Conservation (phyloP, 2,113 vertebrate genomes). For the Vicugna pacos region DNA sequence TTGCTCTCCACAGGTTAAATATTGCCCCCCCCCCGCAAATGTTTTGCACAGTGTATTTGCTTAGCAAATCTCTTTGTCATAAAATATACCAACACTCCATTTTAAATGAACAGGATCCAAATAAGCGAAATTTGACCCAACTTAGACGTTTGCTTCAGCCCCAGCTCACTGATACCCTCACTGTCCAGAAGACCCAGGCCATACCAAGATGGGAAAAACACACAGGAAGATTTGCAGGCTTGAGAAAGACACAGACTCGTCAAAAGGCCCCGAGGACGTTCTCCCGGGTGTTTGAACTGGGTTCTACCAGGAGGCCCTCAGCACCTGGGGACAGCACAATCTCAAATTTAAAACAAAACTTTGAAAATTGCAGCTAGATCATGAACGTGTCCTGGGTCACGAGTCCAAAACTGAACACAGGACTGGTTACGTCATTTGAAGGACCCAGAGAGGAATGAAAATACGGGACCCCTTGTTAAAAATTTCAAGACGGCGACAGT, state of each 20-base stretch:
- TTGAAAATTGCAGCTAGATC: not conserved
- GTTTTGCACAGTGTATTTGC: not conserved
- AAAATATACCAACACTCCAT: not conserved
- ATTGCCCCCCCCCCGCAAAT: not conserved
- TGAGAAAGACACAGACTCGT: rapidly evolving
- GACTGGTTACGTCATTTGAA: not conserved
- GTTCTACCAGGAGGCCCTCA: not conserved
- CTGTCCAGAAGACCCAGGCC: not conserved
- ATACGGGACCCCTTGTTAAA: not conserved
- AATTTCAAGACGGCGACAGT: not conserved
- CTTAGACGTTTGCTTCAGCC: not conserved
- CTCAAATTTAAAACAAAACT: not conserved
- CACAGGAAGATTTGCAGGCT: not conserved
- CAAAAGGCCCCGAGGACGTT: not conserved
- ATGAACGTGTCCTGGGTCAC: not conserved
- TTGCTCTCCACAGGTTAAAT: not conserved
- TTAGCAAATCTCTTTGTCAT: not conserved
- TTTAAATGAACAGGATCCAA: not conserved
- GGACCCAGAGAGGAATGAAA: not conserved
- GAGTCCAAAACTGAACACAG: not conserved
- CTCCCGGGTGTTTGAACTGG: not conserved
- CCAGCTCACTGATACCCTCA: not conserved
- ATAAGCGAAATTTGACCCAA: not conserved
- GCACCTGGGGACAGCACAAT: not conserved
- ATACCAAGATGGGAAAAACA: not conserved